These are phyloP conservation scores for Drosophila equinoxialis DNA, from an alignment of 1,140 invertebrate species.

Conservation along the genomic window DNA sequence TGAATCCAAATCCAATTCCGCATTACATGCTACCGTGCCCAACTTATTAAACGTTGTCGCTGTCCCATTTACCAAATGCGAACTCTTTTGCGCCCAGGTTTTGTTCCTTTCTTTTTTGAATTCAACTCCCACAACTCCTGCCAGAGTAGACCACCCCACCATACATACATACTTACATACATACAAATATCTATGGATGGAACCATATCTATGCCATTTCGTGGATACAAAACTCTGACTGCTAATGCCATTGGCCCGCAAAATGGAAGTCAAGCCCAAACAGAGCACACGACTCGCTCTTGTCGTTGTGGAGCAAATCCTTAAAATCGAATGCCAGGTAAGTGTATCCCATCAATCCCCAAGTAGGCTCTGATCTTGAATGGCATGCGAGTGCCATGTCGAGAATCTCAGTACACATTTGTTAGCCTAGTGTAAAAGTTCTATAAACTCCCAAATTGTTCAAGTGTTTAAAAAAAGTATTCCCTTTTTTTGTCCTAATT, in stretches of 20 bases:
- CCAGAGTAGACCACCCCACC: not conserved
- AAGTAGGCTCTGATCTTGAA: conserved; percentile 26
- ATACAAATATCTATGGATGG: conserved; percentile 12
- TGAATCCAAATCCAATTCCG: conserved; percentile 75
- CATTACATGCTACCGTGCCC: conserved; percentile 75
- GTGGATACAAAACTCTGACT: conserved; percentile 53
- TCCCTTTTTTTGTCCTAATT: no score
- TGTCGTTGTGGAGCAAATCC: conserved; percentile 65
- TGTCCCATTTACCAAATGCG: conserved; percentile 75
- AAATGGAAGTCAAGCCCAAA: conserved; percentile 67
- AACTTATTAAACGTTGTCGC: conserved; percentile 80
- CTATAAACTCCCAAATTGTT: conserved; percentile 10
- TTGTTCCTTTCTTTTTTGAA: not conserved
- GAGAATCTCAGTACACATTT: conserved; percentile 27
- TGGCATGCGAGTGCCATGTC: not conserved
- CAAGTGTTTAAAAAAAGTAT: not conserved
- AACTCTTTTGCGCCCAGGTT: conserved; percentile 35
- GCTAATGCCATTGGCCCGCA: conserved; percentile 49
- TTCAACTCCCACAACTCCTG: conserved; percentile 5
- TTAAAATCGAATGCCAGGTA: conserved; percentile 64
- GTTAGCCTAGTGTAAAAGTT: not conserved
- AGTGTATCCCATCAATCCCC: conserved; percentile 28
- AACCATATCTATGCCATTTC: conserved; percentile 29
- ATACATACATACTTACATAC: not conserved
- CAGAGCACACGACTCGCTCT: conserved; percentile 59